Evolutionary conservation across 64 coral and sea anemone species (phyloP).

Genomic region (Montipora sp.): DNA sequence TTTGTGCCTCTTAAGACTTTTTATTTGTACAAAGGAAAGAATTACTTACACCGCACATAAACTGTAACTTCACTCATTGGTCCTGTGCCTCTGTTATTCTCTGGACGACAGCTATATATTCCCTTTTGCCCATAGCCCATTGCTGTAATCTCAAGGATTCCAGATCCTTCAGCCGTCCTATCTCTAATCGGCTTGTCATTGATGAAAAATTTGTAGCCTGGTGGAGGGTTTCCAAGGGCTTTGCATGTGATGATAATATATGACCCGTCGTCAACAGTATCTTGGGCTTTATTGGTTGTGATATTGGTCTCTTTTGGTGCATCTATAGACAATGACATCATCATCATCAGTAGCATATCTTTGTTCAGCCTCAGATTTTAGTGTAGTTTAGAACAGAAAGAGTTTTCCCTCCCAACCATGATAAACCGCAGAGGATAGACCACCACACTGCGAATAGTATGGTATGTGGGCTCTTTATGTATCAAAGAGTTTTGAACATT

Average conservation of each 20-base stretch:
- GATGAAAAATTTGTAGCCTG: slow-evolving; percentile 66
- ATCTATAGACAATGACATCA: slow-evolving; percentile 6
- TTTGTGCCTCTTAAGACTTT: neutral
- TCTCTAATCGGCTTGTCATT: neutral
- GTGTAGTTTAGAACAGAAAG: no score
- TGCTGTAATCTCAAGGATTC: slow-evolving; percentile 7
- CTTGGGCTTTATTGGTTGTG: slow-evolving; percentile 12
- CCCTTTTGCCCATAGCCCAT: slow-evolving; percentile 16
- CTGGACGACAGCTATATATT: slow-evolving; percentile 56
- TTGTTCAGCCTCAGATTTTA: no score
- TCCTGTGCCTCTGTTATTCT: slow-evolving; percentile 40
- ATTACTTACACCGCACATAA: slow-evolving; percentile 66
- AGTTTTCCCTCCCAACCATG: no score
- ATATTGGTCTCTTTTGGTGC: slow-evolving; percentile 63
- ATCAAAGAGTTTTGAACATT: no score
- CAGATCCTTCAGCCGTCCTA: slow-evolving; percentile 25
- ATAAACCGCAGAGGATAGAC: no score
- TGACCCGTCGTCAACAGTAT: slow-evolving; percentile 53
- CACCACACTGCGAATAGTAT: no score
- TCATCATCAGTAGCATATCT: no score
- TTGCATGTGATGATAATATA: slow-evolving; percentile 48
- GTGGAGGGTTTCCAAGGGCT: slow-evolving; percentile 51
- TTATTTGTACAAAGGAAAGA: neutral
- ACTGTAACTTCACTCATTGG: slow-evolving; percentile 47
- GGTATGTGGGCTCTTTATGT: no score